Conservation (phyloP, 2,113 vertebrate species). For the Entelurus aequoreus region DNA sequence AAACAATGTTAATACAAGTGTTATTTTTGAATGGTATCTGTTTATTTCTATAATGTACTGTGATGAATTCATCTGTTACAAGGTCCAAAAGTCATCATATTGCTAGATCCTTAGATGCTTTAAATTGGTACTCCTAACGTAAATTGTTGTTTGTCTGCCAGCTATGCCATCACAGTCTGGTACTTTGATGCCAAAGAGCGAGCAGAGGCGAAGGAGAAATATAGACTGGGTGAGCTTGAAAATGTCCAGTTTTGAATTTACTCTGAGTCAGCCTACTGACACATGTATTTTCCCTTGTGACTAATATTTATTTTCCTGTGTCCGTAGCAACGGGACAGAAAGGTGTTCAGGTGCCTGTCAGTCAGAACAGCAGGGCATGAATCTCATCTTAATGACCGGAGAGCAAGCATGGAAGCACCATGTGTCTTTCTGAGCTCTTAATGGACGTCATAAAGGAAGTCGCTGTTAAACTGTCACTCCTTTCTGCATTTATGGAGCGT, state of each 20-base stretch:
- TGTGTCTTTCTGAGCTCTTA: conserved; percentile 55
- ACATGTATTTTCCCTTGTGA: background rate
- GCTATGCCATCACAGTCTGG: conserved; percentile 93
- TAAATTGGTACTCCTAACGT: background rate
- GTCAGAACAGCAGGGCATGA: conserved; percentile 73
- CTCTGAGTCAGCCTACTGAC: background rate
- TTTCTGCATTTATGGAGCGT: conserved; percentile 17
- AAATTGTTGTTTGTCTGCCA: conserved; percentile 45
- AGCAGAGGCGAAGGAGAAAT: conserved; percentile 85
- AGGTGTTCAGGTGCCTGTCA: conserved; percentile 76
- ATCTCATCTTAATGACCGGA: conserved; percentile 27
- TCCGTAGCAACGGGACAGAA: conserved; percentile 78
- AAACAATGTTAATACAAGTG: too few relatives aligned
- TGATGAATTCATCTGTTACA: too few relatives aligned
- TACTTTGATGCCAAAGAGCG: conserved; percentile 92
- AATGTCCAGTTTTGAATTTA: background rate
- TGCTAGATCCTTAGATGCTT: too few relatives aligned
- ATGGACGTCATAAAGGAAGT: conserved; percentile 39
- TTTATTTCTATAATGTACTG: too few relatives aligned
- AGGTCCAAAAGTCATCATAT: too few relatives aligned
- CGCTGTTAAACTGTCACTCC: conserved; percentile 12
- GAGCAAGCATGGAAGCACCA: conserved; percentile 38
- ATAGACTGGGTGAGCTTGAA: conserved; percentile 73
- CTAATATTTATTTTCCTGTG: conserved; percentile 24
- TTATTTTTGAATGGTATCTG: too few relatives aligned